These are phyloP conservation scores for Cuculus canorus DNA, from an alignment of 2,797 vertebrate genomes.

Conservation along the genomic window DNA sequence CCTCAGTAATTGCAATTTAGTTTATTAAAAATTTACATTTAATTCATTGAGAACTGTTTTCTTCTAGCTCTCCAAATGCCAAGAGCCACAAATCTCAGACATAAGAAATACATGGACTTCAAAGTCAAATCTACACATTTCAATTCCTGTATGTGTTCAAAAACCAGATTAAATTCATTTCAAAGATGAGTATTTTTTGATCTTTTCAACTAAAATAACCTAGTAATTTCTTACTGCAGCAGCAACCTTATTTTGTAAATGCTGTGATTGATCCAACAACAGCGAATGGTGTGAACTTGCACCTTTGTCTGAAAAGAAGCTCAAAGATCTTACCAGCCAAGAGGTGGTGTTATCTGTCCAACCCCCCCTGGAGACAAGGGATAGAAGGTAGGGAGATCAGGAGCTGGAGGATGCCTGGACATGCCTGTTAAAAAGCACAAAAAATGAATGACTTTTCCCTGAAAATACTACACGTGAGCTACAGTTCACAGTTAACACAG, in stretches of 20 bases:
- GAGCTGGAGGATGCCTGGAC: constrained; percentile 92
- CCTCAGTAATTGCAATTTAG: constrained; percentile 29
- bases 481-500: not conserved
- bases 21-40: constrained; percentile 56
- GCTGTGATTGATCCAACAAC: not conserved
- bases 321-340: constrained; percentile 92
- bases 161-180: constrained; percentile 50
- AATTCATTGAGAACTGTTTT: constrained; percentile 28
- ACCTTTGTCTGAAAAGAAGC: constrained; percentile 20
- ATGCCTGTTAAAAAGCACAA: constrained; percentile 85
- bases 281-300: not conserved
- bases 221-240: constrained; percentile 7
- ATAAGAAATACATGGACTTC: constrained; percentile 64
- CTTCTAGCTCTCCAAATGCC: constrained; percentile 50
- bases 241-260: constrained; percentile 9
- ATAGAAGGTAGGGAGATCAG: constrained; percentile 97
- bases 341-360: constrained; percentile 96
- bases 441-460: not conserved
- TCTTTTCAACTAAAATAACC: constrained; percentile 59
- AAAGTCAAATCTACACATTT: constrained; percentile 62
- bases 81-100: constrained; percentile 63
- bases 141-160: constrained; percentile 42
- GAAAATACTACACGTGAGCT: not conserved
- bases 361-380: constrained; percentile 94
- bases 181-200: constrained; percentile 30